Evolutionary conservation across 2,888 invertebrate species (phyloP), one percentile per base, ranked within the genome.

Genomic region (Apodemia hepburni): DNA sequence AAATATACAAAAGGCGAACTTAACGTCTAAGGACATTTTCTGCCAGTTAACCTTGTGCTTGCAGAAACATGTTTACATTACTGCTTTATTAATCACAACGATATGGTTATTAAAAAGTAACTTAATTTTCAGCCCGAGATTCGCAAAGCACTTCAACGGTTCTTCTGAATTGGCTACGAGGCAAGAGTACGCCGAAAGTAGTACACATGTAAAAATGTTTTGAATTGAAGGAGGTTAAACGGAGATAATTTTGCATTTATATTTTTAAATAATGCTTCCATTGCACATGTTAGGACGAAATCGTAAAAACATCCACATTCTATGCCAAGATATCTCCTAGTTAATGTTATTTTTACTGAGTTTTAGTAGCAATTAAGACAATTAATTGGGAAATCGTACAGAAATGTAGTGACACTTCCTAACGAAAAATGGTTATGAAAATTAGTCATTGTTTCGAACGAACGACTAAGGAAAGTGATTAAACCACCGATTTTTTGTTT

Each of bases 131-230:
- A 96, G 96, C 95, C 72, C 95, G 96, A 75, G 95, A 95, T 77
- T 94, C 94, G 60, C 96, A 96, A 82, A 96, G 96, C 79, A 95
- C 96, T 35, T 94, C 96, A 64, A 95, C 95, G 69, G 95, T 95
- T 67, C 93, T 97, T 60, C 85, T 96, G 69, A 96, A 96, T 84
- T 96, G 96, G 96, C 90, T 96, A 65, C 94, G 96, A 93, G 96
- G 96, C 67, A 95, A 94, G 79, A 95, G 94, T 75, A 94, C 94
- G 35, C 94, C 94, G n/a, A 94, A 93, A 87, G 93, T 93, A 64
- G 90, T 92, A 60, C 86, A 89, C 66, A 88, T 92, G 92, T 92
- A 78, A 89, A 29, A 6, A 33, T 59, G 29, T 29, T 33, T 60
- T 60, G 17, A 33, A n/a, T 22, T 29, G 27, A 33, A 60, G 29